phyloP scores from a whole-genome alignment of 1,140 invertebrate species.

The Venturia canescens region DNA sequence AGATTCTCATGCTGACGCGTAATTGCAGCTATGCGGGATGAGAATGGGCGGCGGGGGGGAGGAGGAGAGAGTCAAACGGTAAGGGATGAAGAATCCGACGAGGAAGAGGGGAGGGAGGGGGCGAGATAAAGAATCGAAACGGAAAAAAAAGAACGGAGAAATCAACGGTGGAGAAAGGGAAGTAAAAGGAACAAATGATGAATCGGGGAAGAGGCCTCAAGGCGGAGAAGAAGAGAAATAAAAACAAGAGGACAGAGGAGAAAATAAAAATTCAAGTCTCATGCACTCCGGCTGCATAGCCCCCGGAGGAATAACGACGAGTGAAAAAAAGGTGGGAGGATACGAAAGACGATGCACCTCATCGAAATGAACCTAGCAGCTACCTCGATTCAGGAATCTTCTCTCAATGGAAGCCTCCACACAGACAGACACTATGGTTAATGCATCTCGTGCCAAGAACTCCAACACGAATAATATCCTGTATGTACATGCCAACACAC shows the following conservation, averaged over 20 bases:
- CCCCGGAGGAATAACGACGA: neutral
- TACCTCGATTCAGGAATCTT: constrained; percentile 41
- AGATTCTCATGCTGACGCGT: constrained; percentile 46
- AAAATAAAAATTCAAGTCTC: constrained; percentile 44
- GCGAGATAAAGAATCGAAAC: neutral
- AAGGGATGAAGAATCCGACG: neutral
- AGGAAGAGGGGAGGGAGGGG: no score
- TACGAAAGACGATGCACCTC: neutral
- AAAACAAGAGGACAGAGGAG: no score
- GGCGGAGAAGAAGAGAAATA: neutral
- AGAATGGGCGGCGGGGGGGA: constrained; percentile 31
- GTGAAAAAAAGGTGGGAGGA: constrained; percentile 4
- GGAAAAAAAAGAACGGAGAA: neutral
- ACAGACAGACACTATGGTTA: constrained; percentile 1
- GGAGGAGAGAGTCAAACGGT: constrained; percentile 14
- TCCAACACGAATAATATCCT: neutral
- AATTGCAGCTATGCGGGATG: constrained; percentile 43
- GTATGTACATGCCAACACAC: neutral
- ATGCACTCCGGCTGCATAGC: constrained; percentile 18
- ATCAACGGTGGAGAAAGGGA: no score
- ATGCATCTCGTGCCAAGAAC: constrained; percentile 2
- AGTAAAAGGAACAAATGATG: neutral
- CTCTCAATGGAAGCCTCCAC: constrained; percentile 32
- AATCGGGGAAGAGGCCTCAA: neutral
- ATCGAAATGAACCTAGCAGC: neutral